A percentile compares a stretch with the other conserved stretches of the same genome.
These are phyloP conservation scores for Pachliopta kotzebuea DNA, from an alignment of 2,888 invertebrate genomes.

Conservation along the genomic window DNA sequence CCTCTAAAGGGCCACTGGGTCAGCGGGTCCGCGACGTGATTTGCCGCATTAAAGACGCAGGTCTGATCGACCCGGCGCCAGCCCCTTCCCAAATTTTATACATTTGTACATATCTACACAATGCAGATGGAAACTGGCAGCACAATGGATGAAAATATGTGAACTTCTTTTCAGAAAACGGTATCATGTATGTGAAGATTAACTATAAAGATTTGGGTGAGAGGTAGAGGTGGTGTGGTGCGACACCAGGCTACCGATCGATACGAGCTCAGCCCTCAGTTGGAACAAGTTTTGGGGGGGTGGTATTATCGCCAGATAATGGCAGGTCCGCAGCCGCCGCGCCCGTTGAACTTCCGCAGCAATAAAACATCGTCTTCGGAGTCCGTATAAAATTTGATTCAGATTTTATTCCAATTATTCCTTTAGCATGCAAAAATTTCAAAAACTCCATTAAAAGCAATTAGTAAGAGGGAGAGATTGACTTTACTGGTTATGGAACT, in stretches of 20 bases:
- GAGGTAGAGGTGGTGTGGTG: conserved; percentile 47
- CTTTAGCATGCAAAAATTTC: too few species aligned
- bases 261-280: conserved; percentile 66
- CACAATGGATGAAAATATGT: neutral
- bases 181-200: neutral
- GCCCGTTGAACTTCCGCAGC: conserved; percentile 26
- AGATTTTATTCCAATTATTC: neutral
- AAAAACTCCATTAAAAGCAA: too few species aligned
- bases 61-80: conserved; percentile 64
- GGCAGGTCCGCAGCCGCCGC: conserved; percentile 25
- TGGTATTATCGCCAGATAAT: conserved; percentile 38
- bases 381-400: neutral
- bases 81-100: conserved; percentile 48
- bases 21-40: conserved; percentile 39
- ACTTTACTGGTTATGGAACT: too few species aligned
- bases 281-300: conserved; percentile 38
- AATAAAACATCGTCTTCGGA: conserved; percentile 9
- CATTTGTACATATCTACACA: conserved; percentile 35
- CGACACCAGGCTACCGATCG: conserved; percentile 68
- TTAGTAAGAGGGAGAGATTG: too few species aligned
- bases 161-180: neutral
- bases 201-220: conserved; percentile 31
- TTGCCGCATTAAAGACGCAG: conserved; percentile 69
- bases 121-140: conserved; percentile 12
- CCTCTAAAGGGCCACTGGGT: conserved; percentile 37